Conservation (phyloP, 2,888 invertebrate species). For the Himalopsyche japonica region DNA sequence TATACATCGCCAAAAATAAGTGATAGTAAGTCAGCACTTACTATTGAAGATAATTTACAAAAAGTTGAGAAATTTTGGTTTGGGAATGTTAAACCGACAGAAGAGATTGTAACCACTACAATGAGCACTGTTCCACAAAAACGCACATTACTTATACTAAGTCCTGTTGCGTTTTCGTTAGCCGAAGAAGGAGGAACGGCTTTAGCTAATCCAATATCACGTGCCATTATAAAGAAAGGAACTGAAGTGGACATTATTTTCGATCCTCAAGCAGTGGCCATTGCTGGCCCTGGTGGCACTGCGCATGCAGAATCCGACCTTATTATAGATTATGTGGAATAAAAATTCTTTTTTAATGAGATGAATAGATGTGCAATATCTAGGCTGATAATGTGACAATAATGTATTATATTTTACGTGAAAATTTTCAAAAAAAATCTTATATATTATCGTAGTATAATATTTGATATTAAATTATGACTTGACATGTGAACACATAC, state of each 20-base stretch:
- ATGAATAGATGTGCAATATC: neutral
- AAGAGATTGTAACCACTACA: neutral
- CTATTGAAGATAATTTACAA: neutral
- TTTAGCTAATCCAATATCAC: conserved; percentile 70
- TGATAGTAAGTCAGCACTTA: neutral
- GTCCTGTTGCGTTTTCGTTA: conserved; percentile 68
- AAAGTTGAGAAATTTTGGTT: conserved; percentile 44
- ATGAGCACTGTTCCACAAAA: neutral
- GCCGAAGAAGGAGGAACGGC: conserved; percentile 70
- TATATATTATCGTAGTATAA: no score
- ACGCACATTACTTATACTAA: conserved; percentile 53
- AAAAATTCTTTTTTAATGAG: neutral
- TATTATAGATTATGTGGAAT: conserved; percentile 55
- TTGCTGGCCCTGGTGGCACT: conserved; percentile 75
- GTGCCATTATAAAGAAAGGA: conserved; percentile 65
- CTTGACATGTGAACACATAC: no score
- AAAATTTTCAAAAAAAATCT: no score
- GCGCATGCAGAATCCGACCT: conserved; percentile 78
- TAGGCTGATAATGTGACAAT: no score
- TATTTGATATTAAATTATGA: no score
- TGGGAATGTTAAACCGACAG: conserved; percentile 41
- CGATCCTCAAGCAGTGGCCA: conserved; percentile 69
- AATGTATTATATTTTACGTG: no score
- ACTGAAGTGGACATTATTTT: conserved; percentile 66
- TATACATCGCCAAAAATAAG: neutral